These are phyloP conservation scores for Anthophora plumipes DNA, from an alignment of 2,888 invertebrate species.

Conservation along the genomic window DNA sequence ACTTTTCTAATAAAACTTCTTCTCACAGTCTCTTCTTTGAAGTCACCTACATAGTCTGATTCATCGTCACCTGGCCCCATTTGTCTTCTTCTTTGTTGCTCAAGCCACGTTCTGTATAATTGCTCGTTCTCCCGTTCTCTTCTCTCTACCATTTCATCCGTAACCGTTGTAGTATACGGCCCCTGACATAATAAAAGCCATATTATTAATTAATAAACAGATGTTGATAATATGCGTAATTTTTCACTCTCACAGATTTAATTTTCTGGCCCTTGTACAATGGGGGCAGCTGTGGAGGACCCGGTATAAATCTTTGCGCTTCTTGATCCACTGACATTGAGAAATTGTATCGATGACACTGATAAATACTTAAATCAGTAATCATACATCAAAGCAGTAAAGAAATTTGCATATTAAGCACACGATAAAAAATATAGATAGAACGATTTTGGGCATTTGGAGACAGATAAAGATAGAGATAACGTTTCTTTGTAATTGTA, in stretches of 20 bases:
- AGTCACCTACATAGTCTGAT: constrained; percentile 74
- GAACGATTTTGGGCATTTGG: background rate
- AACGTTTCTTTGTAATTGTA: background rate
- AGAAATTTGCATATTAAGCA: background rate
- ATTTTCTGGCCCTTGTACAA: constrained; percentile 75
- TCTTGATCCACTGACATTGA: constrained; percentile 49
- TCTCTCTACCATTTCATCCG: constrained; percentile 77
- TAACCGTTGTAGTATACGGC: constrained; percentile 77
- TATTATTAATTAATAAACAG: background rate
- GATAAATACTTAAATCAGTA: constrained; percentile 9
- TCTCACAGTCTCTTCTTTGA: constrained; percentile 75
- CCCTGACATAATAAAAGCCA: constrained; percentile 68
- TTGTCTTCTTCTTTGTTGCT: constrained; percentile 67
- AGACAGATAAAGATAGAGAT: too few relatives aligned
- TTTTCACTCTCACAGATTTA: constrained; percentile 67
- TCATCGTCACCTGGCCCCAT: constrained; percentile 47
- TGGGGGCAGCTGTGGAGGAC: constrained; percentile 76
- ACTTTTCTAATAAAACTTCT: constrained; percentile 85
- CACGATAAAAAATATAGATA: background rate
- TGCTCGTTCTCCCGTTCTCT: constrained; percentile 78
- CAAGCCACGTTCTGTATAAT: constrained; percentile 76
- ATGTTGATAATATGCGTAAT: background rate
- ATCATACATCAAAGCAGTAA: too few relatives aligned
- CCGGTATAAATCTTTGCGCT: constrained; percentile 40
- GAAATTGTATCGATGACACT: background rate